Conservation (phyloP, 1,140 invertebrate genomes). For the Ceratina calcarata region DNA sequence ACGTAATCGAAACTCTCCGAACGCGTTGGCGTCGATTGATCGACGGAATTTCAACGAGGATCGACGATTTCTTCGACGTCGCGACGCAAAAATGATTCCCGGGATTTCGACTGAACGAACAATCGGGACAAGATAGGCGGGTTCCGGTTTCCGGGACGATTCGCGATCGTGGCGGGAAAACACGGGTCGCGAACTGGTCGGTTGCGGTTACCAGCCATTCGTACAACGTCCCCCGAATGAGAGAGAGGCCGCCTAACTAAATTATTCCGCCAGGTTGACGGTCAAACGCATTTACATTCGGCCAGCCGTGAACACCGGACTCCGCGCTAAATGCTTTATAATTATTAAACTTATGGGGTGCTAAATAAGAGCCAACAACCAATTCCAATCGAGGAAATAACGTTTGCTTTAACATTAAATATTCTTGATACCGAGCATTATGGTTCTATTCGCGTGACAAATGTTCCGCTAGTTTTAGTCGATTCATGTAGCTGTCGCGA, state of each 20-base stretch:
- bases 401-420: background rate
- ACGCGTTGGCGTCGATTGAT: background rate
- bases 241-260: slow-evolving; percentile 58
- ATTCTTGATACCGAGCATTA: too few species aligned
- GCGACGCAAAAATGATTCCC: background rate
- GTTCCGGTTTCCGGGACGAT: background rate
- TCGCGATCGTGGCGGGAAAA: slow-evolving; percentile 45
- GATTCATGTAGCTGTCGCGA: too few species aligned
- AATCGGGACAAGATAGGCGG: slow-evolving; percentile 2
- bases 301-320: slow-evolving; percentile 16
- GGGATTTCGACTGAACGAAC: slow-evolving; percentile 2
- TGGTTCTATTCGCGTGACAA: too few species aligned
- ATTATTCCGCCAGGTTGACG: slow-evolving; percentile 62
- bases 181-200: slow-evolving; percentile 20
- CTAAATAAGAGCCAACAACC: slow-evolving; percentile 24
- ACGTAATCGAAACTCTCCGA: background rate
- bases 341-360: slow-evolving; percentile 39
- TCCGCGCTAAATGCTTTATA: slow-evolving; percentile 16
- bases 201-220: slow-evolving; percentile 45
- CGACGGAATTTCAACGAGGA: background rate
- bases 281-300: slow-evolving; percentile 59
- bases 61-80: background rate
- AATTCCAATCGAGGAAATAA: slow-evolving; percentile 3
- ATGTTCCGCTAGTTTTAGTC: too few species aligned
- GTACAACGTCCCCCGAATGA: slow-evolving; percentile 52